These are phyloP conservation scores for Perodicticus potto DNA, from an alignment of 2,797 vertebrate species.

Conservation along the genomic window DNA sequence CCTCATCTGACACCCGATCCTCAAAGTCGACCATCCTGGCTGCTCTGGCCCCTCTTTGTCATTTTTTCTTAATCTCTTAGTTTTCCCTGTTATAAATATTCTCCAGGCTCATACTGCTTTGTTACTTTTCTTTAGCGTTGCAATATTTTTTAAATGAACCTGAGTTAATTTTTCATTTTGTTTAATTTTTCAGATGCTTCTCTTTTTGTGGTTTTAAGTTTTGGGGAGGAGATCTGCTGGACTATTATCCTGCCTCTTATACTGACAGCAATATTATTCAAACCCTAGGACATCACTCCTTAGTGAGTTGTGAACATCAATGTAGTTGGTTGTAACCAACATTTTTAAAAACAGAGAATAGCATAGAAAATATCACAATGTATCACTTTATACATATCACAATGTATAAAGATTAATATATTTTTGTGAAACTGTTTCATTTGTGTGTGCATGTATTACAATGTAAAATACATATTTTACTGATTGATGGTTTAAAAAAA, in stretches of 20 bases:
- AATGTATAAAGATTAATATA: background rate
- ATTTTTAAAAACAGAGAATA: constrained; percentile 22
- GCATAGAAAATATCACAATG: background rate
- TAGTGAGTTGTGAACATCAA: background rate
- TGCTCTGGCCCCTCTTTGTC: too few species aligned
- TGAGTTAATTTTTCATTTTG: background rate
- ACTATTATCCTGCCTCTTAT: background rate
- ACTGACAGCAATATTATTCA: background rate
- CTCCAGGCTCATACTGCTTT: background rate
- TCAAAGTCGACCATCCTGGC: too few species aligned
- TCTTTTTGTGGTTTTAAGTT: background rate
- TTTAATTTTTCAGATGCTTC: constrained; percentile 18
- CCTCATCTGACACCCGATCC: too few species aligned
- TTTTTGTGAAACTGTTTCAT: constrained; percentile 6
- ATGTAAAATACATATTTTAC: background rate
- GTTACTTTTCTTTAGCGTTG: background rate
- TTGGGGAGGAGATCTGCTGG: background rate
- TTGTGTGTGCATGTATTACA: background rate
- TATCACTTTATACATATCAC: background rate
- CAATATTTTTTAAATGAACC: constrained; percentile 11
- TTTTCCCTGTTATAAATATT: background rate
- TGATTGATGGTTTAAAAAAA: background rate
- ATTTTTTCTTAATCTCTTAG: background rate
- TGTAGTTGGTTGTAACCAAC: background rate
- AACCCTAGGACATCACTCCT: background rate